Evolutionary conservation across 1,140 invertebrate genomes (phyloP), one percentile per base, ranked within the genome.

Genomic region (Drosophila albomicans): DNA sequence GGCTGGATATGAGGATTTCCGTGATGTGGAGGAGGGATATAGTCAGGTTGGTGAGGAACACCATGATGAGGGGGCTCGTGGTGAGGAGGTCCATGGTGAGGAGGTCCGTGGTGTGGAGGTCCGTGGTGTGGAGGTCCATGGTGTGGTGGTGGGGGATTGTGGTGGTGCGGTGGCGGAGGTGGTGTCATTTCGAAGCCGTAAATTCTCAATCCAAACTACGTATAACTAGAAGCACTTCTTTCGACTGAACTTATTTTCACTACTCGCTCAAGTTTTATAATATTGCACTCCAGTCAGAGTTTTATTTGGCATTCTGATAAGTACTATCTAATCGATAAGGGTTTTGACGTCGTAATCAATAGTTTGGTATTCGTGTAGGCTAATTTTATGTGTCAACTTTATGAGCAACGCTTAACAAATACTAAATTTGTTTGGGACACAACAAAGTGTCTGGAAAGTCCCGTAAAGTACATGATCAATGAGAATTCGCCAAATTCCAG

Each of bases 1-100:
- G 67, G 72, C 1, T 79, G 68, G 16, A 65, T 81, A 70, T 65
- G 63, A 1, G 54, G 64, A 5, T 46, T 65, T 30, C 65, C 69
- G 1, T 64, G 20, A 25, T 25, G 20, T 25, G 20, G 20, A 25
- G 20, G 20, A 25, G 20, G 20, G 20, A 25, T 25, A 0, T 25
- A 25, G 20, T 25, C 20, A 25, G 20, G 20, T 3, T 25, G 20
- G 20, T 25, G n/a, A n/a, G n/a, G n/a, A n/a, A n/a, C n/a, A n/a
- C n/a, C n/a, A n/a, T n/a, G n/a, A n/a, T n/a, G n/a, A n/a, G n/a
- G n/a, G n/a, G n/a, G n/a, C n/a, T n/a, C n/a, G n/a, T n/a, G 15
- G 15, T 15, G 15, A 15, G 56, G 63, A 11, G 76, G 73, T 11
- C 45, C 68, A 7, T 67, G 56, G 1, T n/a, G n/a, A n/a, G 59